Percentiles rank a stretch among this genome's conserved stretches.
Conservation (phyloP, 2,888 invertebrate species). For the Xylota segnis region DNA sequence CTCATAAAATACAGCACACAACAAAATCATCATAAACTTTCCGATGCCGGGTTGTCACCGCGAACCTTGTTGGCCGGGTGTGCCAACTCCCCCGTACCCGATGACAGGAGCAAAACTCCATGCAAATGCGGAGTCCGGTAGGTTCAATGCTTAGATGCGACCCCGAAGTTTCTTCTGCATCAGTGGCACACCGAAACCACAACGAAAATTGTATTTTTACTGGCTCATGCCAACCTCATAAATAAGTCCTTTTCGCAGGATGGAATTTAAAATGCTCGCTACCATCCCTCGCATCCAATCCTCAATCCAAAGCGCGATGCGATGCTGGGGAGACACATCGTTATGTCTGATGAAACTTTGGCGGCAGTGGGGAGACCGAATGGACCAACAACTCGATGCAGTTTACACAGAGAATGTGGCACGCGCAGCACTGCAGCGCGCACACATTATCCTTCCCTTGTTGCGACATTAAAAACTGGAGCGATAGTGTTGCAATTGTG, state of each 20-base stretch:
- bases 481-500: conserved; percentile 76
- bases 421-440: conserved; percentile 73
- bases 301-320: neutral
- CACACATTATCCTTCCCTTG: conserved; percentile 71
- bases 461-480: conserved; percentile 74
- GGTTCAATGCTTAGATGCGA: conserved; percentile 39
- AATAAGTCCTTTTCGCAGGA: conserved; percentile 73
- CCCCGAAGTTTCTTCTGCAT: conserved; percentile 54
- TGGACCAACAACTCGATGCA: conserved; percentile 65
- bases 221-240: conserved; percentile 72
- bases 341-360: conserved; percentile 59
- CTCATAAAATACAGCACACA: conserved; percentile 65
- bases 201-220: conserved; percentile 73
- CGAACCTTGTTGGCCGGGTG: conserved; percentile 45
- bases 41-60: conserved; percentile 61
- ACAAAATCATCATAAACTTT: conserved; percentile 73
- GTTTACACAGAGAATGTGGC: conserved; percentile 69
- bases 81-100: conserved; percentile 19
- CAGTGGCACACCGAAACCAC: conserved; percentile 66
- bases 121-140: conserved; percentile 56
- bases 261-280: conserved; percentile 71
- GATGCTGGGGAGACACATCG: conserved; percentile 14
- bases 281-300: conserved; percentile 47
- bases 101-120: conserved; percentile 40
- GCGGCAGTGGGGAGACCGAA: conserved; percentile 12